Conservation (phyloP, 2,113 vertebrate genomes). For the Erpornis zantholeuca region DNA sequence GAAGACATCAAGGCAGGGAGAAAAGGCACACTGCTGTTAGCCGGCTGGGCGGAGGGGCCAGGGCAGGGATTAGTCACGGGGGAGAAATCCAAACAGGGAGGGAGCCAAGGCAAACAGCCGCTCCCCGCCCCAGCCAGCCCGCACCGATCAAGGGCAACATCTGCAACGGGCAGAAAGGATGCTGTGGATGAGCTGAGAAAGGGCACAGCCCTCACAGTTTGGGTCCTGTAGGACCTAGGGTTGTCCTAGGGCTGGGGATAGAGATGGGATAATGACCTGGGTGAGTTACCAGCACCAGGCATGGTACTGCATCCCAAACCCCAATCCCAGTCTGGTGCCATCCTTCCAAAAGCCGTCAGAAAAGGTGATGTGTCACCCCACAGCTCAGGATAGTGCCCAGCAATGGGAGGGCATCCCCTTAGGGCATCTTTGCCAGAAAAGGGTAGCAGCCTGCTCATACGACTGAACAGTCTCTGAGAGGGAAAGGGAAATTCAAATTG, state of each 20-base stretch:
- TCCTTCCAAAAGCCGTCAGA: neutral
- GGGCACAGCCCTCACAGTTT: neutral
- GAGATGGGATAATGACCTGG: neutral
- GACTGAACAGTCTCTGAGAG: neutral
- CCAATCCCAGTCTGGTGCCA: neutral
- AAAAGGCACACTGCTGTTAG: neutral
- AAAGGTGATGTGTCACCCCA: neutral
- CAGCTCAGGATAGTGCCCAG: neutral
- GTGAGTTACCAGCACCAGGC: rapidly evolving
- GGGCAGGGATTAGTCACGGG: constrained; percentile 28
- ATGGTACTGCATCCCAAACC: neutral
- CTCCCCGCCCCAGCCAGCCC: neutral
- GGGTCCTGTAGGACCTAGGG: neutral
- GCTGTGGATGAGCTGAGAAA: neutral
- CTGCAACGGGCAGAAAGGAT: constrained; percentile 25
- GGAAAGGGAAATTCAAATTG: neutral
- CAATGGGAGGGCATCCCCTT: rapidly evolving
- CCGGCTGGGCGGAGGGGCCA: constrained; percentile 10
- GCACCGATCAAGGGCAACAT: neutral
- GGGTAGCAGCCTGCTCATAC: neutral
- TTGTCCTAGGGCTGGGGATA: neutral
- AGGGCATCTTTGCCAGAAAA: neutral
- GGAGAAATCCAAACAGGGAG: constrained; percentile 48
- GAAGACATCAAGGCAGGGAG: constrained; percentile 37
- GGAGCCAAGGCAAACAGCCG: constrained; percentile 52